Evolutionary conservation across 1,140 invertebrate species (phyloP).

Genomic region (Teleopsis dalmanni): DNA sequence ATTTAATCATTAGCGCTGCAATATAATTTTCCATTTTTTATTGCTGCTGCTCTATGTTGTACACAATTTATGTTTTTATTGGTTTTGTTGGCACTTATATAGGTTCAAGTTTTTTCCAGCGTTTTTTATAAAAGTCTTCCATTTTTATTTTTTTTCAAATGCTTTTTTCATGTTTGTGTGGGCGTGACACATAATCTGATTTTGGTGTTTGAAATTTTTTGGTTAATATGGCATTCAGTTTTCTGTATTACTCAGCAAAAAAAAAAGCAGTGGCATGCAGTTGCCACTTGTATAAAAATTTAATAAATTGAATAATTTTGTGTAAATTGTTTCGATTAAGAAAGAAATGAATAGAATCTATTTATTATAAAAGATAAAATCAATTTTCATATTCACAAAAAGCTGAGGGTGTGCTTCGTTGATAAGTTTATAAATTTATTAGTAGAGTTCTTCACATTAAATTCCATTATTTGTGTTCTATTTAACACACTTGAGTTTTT

Average conservation of each 20-base stretch:
- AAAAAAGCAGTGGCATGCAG: not conserved
- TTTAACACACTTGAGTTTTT: no score
- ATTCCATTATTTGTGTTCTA: no score
- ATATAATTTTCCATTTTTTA: not conserved
- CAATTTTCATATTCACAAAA: no score
- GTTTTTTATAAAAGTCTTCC: not conserved
- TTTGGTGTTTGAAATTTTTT: slow-evolving; percentile 5
- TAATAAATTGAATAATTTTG: slow-evolving; percentile 7
- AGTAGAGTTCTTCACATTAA: no score
- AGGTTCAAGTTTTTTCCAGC: not conserved
- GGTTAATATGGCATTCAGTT: not conserved
- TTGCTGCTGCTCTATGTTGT: no score
- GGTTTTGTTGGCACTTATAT: no score
- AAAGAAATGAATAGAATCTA: not conserved
- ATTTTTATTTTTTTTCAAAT: not conserved
- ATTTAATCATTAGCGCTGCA: slow-evolving; percentile 4
- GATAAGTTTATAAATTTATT: no score
- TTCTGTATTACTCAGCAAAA: not conserved
- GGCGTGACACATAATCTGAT: slow-evolving; percentile 4
- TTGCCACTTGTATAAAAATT: not conserved
- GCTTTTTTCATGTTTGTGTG: not conserved
- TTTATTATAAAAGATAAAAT: no score
- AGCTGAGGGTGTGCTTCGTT: no score
- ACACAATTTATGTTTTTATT: no score
- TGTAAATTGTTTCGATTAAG: slow-evolving; percentile 2